These are phyloP conservation scores for Oscheius sp. DNA, from an alignment of 2,888 invertebrate species.

Conservation along the genomic window DNA sequence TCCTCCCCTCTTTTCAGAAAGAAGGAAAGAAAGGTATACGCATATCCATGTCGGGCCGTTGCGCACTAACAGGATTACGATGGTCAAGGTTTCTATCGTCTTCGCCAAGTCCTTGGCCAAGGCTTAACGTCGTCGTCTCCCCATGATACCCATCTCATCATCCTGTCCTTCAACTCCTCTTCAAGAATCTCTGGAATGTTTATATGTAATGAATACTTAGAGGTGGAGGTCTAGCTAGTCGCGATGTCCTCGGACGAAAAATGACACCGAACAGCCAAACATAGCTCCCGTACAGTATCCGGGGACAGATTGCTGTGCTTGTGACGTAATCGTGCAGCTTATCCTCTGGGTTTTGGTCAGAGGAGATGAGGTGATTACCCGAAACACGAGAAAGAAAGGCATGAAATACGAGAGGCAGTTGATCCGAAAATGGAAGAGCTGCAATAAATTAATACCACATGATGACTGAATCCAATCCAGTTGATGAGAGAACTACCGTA, in stretches of 20 bases:
- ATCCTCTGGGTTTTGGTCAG: no score
- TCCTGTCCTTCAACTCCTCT: background rate
- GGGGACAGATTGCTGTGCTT: constrained; percentile 28
- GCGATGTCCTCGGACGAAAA: constrained; percentile 19
- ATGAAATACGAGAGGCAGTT: constrained; percentile 13
- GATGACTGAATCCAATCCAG: no score
- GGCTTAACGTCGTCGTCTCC: constrained; percentile 13
- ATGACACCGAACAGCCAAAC: constrained; percentile 25
- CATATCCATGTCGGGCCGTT: constrained; percentile 25
- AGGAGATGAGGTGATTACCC: constrained; percentile 11
- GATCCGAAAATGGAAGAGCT: no score
- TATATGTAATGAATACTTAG: constrained; percentile 28
- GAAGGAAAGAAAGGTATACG: background rate
- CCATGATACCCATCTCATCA: constrained; percentile 20
- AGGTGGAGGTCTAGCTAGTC: constrained; percentile 5
- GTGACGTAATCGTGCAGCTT: constrained; percentile 24
- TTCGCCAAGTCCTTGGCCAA: constrained; percentile 21
- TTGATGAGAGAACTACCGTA: no score
- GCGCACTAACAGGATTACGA: constrained; percentile 35
- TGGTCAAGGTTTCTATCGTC: constrained; percentile 33
- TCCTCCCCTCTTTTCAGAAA: background rate
- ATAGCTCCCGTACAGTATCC: constrained; percentile 20
- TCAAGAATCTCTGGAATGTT: background rate
- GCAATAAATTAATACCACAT: no score
- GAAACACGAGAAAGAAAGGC: constrained; percentile 19